Conservation (phyloP, 2,113 vertebrate genomes). For the Rhizomys pruinosus region DNA sequence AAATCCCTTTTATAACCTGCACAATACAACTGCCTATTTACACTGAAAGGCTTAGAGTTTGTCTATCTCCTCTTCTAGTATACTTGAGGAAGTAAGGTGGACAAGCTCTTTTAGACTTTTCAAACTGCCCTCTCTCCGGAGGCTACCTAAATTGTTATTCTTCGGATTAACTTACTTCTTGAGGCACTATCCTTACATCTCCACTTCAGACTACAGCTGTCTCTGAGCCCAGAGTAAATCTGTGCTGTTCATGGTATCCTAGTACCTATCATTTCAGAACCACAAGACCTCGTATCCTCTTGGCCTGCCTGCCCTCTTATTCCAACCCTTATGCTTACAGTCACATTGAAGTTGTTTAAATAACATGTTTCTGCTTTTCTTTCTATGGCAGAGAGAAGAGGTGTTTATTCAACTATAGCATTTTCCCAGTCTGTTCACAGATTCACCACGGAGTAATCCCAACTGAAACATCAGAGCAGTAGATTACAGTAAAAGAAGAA, state of each 20-base stretch:
- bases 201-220: background rate
- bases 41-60: background rate
- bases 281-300: background rate
- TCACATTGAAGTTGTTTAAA: background rate
- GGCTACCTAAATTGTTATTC: background rate
- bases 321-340: background rate
- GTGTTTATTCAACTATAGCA: slow-evolving; percentile 22
- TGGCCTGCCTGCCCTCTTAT: background rate
- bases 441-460: background rate
- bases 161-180: background rate
- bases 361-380: slow-evolving; percentile 57
- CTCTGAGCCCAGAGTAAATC: background rate
- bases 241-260: background rate
- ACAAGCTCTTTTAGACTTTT: slow-evolving; percentile 9
- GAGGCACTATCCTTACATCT: background rate
- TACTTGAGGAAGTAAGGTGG: background rate
- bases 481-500: slow-evolving; percentile 40
- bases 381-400: slow-evolving; percentile 58
- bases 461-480: background rate
- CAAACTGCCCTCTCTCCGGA: background rate
- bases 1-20: slow-evolving; percentile 11
- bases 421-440: slow-evolving; percentile 30
- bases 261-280: slow-evolving; percentile 20
- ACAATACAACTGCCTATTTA: background rate
- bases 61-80: background rate